These are phyloP conservation scores for Caenorhabditis remanei DNA, from an alignment of 1,140 invertebrate genomes.

Conservation along the genomic window DNA sequence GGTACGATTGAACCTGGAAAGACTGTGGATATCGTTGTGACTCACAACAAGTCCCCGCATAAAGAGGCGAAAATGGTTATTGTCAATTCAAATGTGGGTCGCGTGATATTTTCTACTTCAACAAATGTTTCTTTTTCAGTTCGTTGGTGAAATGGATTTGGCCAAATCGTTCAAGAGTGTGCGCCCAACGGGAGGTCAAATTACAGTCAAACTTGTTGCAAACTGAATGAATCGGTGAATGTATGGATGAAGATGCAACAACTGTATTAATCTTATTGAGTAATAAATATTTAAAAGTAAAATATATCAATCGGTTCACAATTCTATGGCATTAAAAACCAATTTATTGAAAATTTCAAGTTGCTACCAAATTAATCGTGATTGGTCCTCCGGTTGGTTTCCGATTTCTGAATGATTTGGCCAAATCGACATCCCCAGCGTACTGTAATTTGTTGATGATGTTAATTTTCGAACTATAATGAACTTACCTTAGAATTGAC, in stretches of 20 bases:
- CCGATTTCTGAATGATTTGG: neutral
- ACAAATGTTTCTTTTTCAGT: neutral
- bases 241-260: too few relatives aligned
- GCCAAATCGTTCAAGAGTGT: slow-evolving; percentile 2
- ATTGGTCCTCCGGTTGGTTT: slow-evolving; percentile 10
- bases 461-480: too few relatives aligned
- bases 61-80: slow-evolving; percentile 9
- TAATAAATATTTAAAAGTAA: neutral
- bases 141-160: slow-evolving; percentile 16
- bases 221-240: neutral
- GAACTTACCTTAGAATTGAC: neutral
- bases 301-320: too few relatives aligned
- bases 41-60: slow-evolving; percentile 8
- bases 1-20: slow-evolving; percentile 21
- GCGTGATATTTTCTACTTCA: neutral
- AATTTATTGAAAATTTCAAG: neutral
- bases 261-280: neutral
- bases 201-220: neutral
- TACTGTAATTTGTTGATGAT: neutral
- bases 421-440: neutral
- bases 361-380: neutral
- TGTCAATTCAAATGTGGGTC: slow-evolving; percentile 6
- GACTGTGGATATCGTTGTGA: neutral
- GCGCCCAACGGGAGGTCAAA: neutral
- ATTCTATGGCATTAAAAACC: too few relatives aligned